These are phyloP conservation scores for Drosophila kurseongensis DNA, from an alignment of 1,140 invertebrate species.

Conservation along the genomic window DNA sequence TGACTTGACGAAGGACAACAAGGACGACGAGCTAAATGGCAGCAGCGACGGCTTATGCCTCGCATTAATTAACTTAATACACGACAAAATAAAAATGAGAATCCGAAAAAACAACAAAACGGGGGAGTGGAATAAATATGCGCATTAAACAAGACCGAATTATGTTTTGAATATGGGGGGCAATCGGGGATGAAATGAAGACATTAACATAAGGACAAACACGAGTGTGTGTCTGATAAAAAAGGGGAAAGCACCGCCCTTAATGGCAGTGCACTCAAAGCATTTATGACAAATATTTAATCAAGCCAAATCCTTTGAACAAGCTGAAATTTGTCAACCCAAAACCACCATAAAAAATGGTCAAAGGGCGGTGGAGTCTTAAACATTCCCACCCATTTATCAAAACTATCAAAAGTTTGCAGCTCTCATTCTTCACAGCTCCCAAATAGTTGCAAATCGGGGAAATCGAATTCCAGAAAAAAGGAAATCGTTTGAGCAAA, in stretches of 20 bases:
- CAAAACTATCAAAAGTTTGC: constrained; percentile 4
- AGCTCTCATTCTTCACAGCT: neutral
- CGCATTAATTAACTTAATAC: constrained; percentile 78
- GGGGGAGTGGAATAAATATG: constrained; percentile 58
- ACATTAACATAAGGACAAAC: constrained; percentile 42
- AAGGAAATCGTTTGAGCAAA: neutral
- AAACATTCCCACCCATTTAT: constrained; percentile 2
- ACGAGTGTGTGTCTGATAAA: constrained; percentile 1
- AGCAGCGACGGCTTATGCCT: constrained; percentile 59
- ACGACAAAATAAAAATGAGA: constrained; percentile 50
- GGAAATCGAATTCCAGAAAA: constrained; percentile 1
- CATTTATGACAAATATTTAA: constrained; percentile 19
- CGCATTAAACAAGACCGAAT: constrained; percentile 54
- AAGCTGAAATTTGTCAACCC: constrained; percentile 18
- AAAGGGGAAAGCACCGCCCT: neutral
- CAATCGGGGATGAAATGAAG: constrained; percentile 36
- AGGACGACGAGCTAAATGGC: constrained; percentile 53
- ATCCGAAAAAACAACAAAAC: constrained; percentile 17
- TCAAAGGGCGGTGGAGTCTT: neutral
- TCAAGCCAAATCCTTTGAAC: constrained; percentile 16
- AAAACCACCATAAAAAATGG: neutral
- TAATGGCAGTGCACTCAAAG: neutral
- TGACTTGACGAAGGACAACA: constrained; percentile 77
- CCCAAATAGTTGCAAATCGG: constrained; percentile 7
- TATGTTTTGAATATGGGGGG: constrained; percentile 27